A percentile compares a stretch with the other conserved stretches of the same genome.
These are phyloP conservation scores for Ophiodon elongatus DNA, from an alignment of 2,113 vertebrate species.

Conservation along the genomic window DNA sequence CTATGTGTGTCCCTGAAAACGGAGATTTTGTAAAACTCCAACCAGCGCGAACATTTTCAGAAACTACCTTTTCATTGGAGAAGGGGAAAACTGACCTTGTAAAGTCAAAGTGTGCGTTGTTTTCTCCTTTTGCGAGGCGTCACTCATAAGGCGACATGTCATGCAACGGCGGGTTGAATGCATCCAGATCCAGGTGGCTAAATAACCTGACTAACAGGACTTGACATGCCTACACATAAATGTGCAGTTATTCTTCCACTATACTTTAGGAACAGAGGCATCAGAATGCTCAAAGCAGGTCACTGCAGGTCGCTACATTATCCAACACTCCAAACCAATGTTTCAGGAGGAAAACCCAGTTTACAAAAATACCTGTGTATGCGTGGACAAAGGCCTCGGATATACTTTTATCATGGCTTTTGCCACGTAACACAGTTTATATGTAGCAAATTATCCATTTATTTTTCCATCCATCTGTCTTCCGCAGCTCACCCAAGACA, in stretches of 20 bases:
- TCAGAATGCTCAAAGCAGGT: background rate
- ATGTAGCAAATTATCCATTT: background rate
- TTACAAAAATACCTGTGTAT: background rate
- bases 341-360: background rate
- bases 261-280: background rate
- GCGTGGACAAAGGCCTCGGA: background rate
- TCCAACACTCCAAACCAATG: no score
- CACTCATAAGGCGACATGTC: background rate
- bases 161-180: background rate
- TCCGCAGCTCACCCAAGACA: slow-evolving; percentile 91
- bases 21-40: no score
- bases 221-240: background rate
- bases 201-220: background rate
- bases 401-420: background rate
- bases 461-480: background rate
- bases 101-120: background rate
- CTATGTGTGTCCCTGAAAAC: no score
- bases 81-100: background rate
- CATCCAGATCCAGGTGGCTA: background rate
- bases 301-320: no score
- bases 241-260: background rate
- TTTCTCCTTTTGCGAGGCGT: background rate
- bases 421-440: background rate
- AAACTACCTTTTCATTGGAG: background rate
- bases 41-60: no score